Evolutionary conservation across 2,888 invertebrate species (phyloP).

Genomic region (Linnaemya vulpina): DNA sequence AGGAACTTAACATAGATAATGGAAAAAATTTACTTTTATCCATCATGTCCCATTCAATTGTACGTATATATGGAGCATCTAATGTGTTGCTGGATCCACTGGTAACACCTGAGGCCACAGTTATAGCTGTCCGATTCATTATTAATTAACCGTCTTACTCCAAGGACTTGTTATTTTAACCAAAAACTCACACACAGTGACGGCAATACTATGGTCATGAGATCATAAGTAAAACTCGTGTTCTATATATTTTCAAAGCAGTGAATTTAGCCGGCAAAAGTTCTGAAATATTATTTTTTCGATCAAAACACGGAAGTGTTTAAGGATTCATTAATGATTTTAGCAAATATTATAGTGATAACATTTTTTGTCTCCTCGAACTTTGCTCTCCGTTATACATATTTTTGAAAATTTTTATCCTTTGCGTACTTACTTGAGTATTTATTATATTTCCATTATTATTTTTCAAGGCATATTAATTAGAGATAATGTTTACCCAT

Average conservation of each 20-base stretch:
- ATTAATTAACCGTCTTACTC: neutral
- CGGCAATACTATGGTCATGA: slow-evolving; percentile 49
- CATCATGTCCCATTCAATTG: slow-evolving; percentile 99
- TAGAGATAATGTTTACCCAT: slow-evolving; percentile 21
- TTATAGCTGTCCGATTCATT: slow-evolving; percentile 71
- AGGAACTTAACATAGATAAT: slow-evolving; percentile 91
- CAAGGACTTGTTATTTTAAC: neutral
- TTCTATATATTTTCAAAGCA: neutral
- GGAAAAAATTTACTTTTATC: slow-evolving; percentile 97
- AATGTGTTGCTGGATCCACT: slow-evolving; percentile 72
- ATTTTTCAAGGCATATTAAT: slow-evolving; percentile 5
- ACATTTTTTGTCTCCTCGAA: neutral
- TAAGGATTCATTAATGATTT: neutral
- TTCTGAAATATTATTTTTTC: slow-evolving; percentile 16
- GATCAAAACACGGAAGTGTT: neutral
- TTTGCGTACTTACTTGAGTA: slow-evolving; percentile 1
- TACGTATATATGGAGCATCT: slow-evolving; percentile 86
- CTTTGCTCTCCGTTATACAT: slow-evolving; percentile 8
- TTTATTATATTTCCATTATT: neutral
- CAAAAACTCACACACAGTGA: slow-evolving; percentile 28
- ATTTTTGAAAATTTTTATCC: neutral
- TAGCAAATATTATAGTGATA: no score
- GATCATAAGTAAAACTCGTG: slow-evolving; percentile 40
- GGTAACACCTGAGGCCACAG: slow-evolving; percentile 73
- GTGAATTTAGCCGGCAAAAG: neutral